A percentile compares a stretch with the other conserved stretches of the same genome.
These are phyloP conservation scores for Lampris incognitus DNA, from an alignment of 2,113 vertebrate genomes.

Conservation along the genomic window DNA sequence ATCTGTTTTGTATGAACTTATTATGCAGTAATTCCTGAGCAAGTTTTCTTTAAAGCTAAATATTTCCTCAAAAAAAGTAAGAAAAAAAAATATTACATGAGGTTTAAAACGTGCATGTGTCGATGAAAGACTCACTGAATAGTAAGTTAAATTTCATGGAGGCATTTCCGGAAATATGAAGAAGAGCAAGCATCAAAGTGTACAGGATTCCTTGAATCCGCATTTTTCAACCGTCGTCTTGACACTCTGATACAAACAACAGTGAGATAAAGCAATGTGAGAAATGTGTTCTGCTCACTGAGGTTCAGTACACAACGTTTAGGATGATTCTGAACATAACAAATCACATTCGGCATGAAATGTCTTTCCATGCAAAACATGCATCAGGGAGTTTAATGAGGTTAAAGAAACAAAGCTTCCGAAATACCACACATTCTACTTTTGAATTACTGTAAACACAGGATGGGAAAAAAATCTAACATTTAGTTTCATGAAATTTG, in stretches of 20 bases:
- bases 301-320: background rate
- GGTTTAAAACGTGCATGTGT: background rate
- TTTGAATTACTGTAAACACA: background rate
- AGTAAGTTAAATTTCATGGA: background rate
- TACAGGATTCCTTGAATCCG: background rate
- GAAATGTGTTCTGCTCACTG: background rate
- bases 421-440: background rate
- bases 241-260: background rate
- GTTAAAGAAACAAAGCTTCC: no score
- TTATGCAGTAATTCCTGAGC: no score
- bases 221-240: conserved; percentile 41
- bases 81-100: no score
- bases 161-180: conserved; percentile 31
- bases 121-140: conserved; percentile 60
- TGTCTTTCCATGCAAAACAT: background rate
- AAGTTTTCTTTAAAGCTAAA: no score
- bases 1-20: background rate
- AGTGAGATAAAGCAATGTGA: background rate
- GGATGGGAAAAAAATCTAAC: no score
- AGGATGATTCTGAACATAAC: background rate
- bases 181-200: conserved; percentile 59
- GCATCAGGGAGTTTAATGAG: no score
- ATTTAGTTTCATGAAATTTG: no score
- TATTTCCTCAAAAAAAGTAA: no score
- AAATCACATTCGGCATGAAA: no score